These are phyloP conservation scores for Coremacera marginata DNA, from an alignment of 2,888 invertebrate species.

Conservation along the genomic window DNA sequence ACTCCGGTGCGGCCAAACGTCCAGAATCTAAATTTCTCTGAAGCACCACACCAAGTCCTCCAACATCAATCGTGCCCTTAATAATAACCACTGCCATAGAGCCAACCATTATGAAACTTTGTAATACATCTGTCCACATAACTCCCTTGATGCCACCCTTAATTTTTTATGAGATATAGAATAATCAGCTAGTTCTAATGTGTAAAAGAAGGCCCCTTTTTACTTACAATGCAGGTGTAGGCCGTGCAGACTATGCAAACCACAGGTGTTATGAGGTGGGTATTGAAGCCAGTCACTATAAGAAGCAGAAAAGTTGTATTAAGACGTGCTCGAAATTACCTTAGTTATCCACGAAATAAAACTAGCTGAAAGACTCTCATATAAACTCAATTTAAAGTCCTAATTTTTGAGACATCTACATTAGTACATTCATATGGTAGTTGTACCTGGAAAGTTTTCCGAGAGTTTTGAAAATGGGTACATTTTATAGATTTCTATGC, in stretches of 20 bases:
- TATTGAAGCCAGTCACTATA: conserved; percentile 75
- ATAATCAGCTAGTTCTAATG: neutral
- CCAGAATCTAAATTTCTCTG: conserved; percentile 77
- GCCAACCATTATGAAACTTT: conserved; percentile 80
- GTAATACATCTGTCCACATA: conserved; percentile 85
- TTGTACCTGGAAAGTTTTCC: too few relatives aligned
- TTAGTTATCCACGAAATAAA: too few relatives aligned
- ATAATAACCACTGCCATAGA: conserved; percentile 78
- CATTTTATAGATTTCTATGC: too few relatives aligned
- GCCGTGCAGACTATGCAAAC: conserved; percentile 84
- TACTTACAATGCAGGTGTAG: conserved; percentile 88
- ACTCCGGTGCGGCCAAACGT: conserved; percentile 79
- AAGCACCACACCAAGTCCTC: conserved; percentile 76
- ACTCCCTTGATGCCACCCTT: conserved; percentile 85
- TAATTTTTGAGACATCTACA: too few relatives aligned
- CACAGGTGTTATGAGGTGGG: conserved; percentile 82
- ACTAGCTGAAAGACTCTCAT: too few relatives aligned
- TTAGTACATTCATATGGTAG: too few relatives aligned
- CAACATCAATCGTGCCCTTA: conserved; percentile 80
- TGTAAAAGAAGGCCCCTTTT: neutral
- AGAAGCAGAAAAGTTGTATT: neutral
- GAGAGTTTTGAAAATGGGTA: too few relatives aligned
- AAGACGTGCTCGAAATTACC: too few relatives aligned
- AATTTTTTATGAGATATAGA: neutral
- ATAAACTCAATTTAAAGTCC: too few relatives aligned